Evolutionary conservation across 1,140 invertebrate genomes (phyloP).

Genomic region (Lasioglossum albipes): DNA sequence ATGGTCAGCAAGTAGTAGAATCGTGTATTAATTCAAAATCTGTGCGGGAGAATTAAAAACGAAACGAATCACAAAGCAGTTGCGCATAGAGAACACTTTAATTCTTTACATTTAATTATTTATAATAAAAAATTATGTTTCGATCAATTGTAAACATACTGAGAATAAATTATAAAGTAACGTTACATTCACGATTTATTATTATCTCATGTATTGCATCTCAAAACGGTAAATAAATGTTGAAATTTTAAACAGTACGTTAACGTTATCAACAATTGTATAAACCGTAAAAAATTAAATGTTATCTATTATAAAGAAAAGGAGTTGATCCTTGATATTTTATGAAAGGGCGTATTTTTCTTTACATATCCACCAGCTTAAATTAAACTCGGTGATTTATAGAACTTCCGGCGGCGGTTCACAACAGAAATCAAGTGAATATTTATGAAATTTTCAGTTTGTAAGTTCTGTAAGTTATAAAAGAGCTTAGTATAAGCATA

Average conservation of each 20-base stretch:
- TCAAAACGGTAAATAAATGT: neutral
- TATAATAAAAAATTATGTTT: neutral
- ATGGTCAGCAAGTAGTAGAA: neutral
- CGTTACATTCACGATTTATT: neutral
- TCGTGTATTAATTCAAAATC: neutral
- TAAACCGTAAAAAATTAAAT: neutral
- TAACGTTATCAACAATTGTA: neutral
- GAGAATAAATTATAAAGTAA: neutral
- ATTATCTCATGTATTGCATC: neutral
- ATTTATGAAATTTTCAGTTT: neutral
- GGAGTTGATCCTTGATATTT: neutral
- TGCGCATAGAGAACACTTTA: neutral
- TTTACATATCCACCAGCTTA: neutral
- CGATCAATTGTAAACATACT: neutral
- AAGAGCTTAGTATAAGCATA: neutral
- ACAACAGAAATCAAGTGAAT: constrained; percentile 3
- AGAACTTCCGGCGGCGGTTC: constrained; percentile 23
- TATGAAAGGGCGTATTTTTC: no score
- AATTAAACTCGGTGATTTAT: constrained; percentile 27
- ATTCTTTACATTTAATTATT: no score
- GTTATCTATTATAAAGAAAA: neutral
- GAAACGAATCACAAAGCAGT: neutral
- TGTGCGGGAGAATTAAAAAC: constrained; percentile 7
- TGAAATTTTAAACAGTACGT: neutral
- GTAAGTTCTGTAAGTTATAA: neutral